Percentiles rank a stretch among this genome's conserved stretches.
These are phyloP conservation scores for Cololabis saira DNA, from an alignment of 2,113 vertebrate species.

Conservation along the genomic window DNA sequence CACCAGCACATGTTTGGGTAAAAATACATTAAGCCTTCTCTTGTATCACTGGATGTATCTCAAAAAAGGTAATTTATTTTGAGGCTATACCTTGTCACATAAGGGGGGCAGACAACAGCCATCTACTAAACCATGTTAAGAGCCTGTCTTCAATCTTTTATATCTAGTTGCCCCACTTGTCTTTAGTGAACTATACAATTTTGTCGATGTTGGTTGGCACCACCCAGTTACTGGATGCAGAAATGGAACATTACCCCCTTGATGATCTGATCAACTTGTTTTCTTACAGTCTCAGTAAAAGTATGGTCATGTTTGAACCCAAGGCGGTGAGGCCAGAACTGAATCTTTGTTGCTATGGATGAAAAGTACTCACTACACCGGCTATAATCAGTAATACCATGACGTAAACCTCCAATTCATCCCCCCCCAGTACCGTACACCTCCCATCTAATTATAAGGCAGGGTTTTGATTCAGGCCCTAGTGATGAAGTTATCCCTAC, in stretches of 20 bases:
- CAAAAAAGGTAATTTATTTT: constrained; percentile 49
- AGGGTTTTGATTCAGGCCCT: constrained; percentile 61
- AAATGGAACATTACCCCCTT: constrained; percentile 44
- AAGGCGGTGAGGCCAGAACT: constrained; percentile 32
- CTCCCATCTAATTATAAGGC: constrained; percentile 79
- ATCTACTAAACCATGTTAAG: constrained; percentile 21
- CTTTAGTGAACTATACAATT: constrained; percentile 53
- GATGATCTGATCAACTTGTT: constrained; percentile 43
- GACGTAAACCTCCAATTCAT: constrained; percentile 62
- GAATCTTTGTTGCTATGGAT: constrained; percentile 51
- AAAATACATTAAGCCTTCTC: constrained; percentile 61
- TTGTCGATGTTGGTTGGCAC: constrained; percentile 34
- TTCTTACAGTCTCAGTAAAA: constrained; percentile 38
- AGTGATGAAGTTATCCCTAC: constrained; percentile 76
- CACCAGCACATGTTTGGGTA: constrained; percentile 63
- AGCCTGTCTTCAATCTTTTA: constrained; percentile 24
- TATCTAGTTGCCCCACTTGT: constrained; percentile 32
- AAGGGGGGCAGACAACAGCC: constrained; percentile 21
- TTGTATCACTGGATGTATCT: constrained; percentile 42
- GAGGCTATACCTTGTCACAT: constrained; percentile 39
- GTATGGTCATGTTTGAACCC: constrained; percentile 33
- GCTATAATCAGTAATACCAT: constrained; percentile 70
- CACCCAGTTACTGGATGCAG: constrained; percentile 15
- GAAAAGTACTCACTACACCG: constrained; percentile 47
- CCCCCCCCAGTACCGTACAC: constrained; percentile 52